A percentile compares a stretch with the other conserved stretches of the same genome.
These are phyloP conservation scores for Seriola quinqueradiata DNA, from an alignment of 2,113 vertebrate genomes.

Conservation along the genomic window DNA sequence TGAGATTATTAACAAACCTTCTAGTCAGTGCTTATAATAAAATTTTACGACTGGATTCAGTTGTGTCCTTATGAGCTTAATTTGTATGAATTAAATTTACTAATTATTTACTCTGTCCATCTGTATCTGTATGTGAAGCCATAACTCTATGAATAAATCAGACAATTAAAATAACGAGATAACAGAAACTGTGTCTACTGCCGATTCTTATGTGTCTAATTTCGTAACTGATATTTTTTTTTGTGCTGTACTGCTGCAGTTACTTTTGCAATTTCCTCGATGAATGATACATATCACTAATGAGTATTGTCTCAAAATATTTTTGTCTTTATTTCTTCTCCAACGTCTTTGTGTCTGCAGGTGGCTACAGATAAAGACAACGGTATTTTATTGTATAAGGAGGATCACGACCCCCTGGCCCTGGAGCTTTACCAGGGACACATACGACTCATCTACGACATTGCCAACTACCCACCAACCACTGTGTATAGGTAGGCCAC, in stretches of 20 bases:
- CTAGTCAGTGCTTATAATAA: neutral
- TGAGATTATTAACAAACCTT: neutral
- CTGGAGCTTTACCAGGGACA: slow-evolving; percentile 98
- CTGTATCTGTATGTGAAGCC: neutral
- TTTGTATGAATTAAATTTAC: neutral
- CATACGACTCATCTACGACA: slow-evolving; percentile 94
- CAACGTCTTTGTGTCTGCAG: slow-evolving; percentile 76
- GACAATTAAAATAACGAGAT: neutral
- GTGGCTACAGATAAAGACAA: slow-evolving; percentile 97
- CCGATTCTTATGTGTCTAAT: neutral
- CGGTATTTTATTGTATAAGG: slow-evolving; percentile 94
- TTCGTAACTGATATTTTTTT: neutral
- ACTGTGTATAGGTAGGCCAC: slow-evolving; percentile 93
- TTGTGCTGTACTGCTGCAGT: neutral
- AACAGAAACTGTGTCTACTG: neutral
- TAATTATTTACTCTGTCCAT: neutral
- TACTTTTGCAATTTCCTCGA: neutral
- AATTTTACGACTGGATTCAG: neutral
- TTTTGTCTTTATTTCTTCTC: neutral
- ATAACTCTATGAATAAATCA: neutral
- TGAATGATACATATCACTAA: neutral
- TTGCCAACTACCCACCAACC: slow-evolving; percentile 91
- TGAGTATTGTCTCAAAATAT: neutral
- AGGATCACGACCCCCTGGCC: slow-evolving; percentile 94
- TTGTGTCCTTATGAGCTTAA: neutral